These are phyloP conservation scores for Isichthys henryi DNA, from an alignment of 2,113 vertebrate genomes.

Conservation along the genomic window DNA sequence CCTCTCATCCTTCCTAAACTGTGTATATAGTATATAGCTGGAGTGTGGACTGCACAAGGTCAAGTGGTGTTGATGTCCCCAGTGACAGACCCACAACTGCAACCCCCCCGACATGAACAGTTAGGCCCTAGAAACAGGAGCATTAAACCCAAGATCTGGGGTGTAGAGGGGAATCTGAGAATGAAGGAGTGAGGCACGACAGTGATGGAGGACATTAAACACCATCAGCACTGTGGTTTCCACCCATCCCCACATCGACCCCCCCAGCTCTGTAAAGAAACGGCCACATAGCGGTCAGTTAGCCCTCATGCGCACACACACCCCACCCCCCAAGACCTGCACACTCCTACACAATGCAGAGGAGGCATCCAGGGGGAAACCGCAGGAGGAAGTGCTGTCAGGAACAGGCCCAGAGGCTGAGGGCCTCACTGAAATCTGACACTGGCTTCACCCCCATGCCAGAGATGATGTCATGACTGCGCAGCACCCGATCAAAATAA, in stretches of 20 bases:
- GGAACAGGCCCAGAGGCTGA: neutral
- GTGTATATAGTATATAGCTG: neutral
- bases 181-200: neutral
- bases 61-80: neutral
- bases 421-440: neutral
- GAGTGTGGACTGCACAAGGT: neutral
- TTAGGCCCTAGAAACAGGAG: neutral
- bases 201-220: neutral
- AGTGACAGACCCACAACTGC: neutral
- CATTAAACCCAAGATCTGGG: neutral
- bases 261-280: neutral
- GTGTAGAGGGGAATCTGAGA: neutral
- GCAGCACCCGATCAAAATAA: neutral
- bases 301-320: neutral
- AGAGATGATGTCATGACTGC: neutral
- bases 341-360: neutral
- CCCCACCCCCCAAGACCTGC: neutral
- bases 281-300: neutral
- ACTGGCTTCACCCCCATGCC: neutral
- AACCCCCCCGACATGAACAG: neutral
- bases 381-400: constrained; percentile 14
- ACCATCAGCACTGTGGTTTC: neutral
- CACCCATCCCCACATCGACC: neutral
- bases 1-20: neutral
- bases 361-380: neutral